These are phyloP conservation scores for Rotaria socialis DNA, from an alignment of 2,888 invertebrate genomes.

Conservation along the genomic window DNA sequence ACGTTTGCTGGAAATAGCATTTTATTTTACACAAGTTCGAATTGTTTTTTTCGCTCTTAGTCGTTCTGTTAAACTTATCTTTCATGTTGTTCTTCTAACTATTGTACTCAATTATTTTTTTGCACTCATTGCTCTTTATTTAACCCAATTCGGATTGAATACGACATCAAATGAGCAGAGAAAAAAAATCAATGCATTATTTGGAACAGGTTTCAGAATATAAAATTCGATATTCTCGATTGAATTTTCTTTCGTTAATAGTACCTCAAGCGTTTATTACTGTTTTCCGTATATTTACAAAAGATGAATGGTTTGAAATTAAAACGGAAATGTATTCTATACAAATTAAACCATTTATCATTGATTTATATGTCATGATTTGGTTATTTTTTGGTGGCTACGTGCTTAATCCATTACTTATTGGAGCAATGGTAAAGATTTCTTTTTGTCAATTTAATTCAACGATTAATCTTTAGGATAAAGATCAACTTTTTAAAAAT, in stretches of 20 bases:
- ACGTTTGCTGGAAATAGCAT: conserved; percentile 12
- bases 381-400: conserved; percentile 34
- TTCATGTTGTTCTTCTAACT: conserved; percentile 29
- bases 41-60: conserved; percentile 16
- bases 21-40: conserved; percentile 33
- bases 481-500: no score
- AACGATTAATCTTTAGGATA: no score
- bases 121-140: neutral
- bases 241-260: neutral
- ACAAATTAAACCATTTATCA: neutral
- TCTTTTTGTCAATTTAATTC: no score
- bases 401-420: neutral
- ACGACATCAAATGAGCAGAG: neutral
- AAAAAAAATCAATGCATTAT: neutral
- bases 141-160: conserved; percentile 26
- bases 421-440: neutral
- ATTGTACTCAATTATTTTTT: conserved; percentile 24
- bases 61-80: conserved; percentile 19
- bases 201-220: neutral
- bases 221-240: no score
- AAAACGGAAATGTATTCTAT: neutral
- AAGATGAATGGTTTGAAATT: conserved; percentile 36
- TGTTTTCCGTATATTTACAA: conserved; percentile 12
- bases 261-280: conserved; percentile 31
- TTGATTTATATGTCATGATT: neutral